Evolutionary conservation across 2,888 invertebrate genomes (phyloP).

Genomic region (Drosophila prostipennis): DNA sequence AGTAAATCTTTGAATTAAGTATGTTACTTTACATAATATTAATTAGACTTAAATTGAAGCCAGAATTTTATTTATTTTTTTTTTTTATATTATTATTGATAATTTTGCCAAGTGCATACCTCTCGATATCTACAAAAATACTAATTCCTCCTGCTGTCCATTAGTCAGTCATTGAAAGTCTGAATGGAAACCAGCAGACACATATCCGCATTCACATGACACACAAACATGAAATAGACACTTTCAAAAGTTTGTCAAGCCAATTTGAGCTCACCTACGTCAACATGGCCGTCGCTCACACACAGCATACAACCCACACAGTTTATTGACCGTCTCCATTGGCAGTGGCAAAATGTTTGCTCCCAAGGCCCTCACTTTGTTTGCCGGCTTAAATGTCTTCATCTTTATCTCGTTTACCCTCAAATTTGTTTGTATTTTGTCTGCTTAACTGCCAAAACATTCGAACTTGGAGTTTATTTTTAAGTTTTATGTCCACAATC

Average conservation of each 20-base stretch:
- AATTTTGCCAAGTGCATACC: not conserved
- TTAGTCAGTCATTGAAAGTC: conserved; percentile 18
- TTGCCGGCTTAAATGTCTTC: conserved; percentile 68
- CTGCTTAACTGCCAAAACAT: conserved; percentile 48
- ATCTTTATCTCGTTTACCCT: conserved; percentile 54
- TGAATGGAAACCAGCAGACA: conserved; percentile 8
- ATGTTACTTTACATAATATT: too few relatives aligned
- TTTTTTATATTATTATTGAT: too few relatives aligned
- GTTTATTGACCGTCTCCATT: conserved; percentile 46
- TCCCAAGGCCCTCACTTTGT: conserved; percentile 43
- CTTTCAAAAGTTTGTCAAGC: conserved; percentile 39
- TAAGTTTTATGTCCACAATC: conserved; percentile 45
- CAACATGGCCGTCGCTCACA: conserved; percentile 18
- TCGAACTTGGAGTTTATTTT: conserved; percentile 67
- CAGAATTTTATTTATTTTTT: too few relatives aligned
- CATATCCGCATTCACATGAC: conserved; percentile 18
- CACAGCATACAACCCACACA: conserved; percentile 14
- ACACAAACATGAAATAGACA: conserved; percentile 38
- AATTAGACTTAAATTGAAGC: too few relatives aligned
- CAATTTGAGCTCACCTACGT: conserved; percentile 41
- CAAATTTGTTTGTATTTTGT: conserved; percentile 73
- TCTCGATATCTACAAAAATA: not conserved
- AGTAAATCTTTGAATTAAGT: too few relatives aligned
- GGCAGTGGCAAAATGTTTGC: conserved; percentile 35
- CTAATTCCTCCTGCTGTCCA: conserved; percentile 13